A percentile compares a stretch with the other conserved stretches of the same genome.
These are phyloP conservation scores for Acronicta alni DNA, from an alignment of 2,888 invertebrate species.

Conservation along the genomic window DNA sequence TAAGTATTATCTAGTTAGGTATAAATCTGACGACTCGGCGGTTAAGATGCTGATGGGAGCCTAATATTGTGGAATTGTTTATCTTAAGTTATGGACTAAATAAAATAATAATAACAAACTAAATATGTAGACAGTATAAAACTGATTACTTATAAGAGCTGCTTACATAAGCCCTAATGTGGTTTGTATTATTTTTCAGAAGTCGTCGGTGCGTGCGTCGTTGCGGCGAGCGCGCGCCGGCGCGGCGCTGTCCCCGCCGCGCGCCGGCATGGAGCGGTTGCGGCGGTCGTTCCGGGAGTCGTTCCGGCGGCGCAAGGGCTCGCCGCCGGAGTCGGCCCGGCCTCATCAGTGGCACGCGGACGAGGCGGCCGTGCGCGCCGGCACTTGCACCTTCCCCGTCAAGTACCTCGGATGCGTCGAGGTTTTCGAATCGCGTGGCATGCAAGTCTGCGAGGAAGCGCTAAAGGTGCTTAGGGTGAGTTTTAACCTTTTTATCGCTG, in stretches of 20 bases:
- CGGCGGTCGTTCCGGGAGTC: slow-evolving; percentile 97
- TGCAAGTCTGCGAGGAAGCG: slow-evolving; percentile 99
- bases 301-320: slow-evolving; percentile 96
- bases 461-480: slow-evolving; percentile 98
- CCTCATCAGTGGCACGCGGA: slow-evolving; percentile 99
- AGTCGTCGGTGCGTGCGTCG: slow-evolving; percentile 86
- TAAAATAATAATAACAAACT: no score
- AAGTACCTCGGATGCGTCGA: slow-evolving; percentile 99
- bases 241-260: slow-evolving; percentile 85
- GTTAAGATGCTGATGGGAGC: no score
- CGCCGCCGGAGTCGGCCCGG: slow-evolving; percentile 96
- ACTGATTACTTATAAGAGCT: not conserved
- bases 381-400: slow-evolving; percentile 99
- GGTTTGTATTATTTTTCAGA: slow-evolving; percentile 67
- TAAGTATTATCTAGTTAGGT: no score
- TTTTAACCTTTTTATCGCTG: slow-evolving; percentile 58
- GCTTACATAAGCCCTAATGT: slow-evolving; percentile 9
- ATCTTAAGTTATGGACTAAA: not conserved
- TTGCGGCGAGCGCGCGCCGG: slow-evolving; percentile 85
- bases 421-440: slow-evolving; percentile 99
- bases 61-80: no score
- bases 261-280: slow-evolving; percentile 94
- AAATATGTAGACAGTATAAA: not conserved
- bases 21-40: no score
- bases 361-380: slow-evolving; percentile 98